phyloP scores from a whole-genome alignment of 2,888 invertebrate species.

The Omphaloscelis lunosa region DNA sequence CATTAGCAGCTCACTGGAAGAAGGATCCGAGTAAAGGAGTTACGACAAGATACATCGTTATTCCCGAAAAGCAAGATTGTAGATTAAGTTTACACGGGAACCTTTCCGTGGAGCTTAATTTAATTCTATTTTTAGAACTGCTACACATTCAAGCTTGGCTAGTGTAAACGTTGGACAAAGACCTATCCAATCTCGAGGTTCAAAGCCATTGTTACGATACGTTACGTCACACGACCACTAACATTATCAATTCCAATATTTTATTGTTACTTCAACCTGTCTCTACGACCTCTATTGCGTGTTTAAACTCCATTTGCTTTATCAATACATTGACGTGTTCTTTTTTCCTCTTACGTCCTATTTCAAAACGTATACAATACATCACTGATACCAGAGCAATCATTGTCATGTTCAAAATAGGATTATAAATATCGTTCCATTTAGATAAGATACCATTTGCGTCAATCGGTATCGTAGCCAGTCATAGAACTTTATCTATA shows the following conservation, averaged over 20 bases:
- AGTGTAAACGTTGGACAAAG: slow-evolving; percentile 16
- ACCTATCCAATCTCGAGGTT: slow-evolving; percentile 26
- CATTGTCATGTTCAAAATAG: slow-evolving; percentile 59
- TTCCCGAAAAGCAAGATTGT: not conserved
- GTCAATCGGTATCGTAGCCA: slow-evolving; percentile 58
- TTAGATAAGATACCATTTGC: slow-evolving; percentile 63
- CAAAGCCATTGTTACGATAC: slow-evolving; percentile 23
- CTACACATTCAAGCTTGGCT: slow-evolving; percentile 23
- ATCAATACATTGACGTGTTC: slow-evolving; percentile 53
- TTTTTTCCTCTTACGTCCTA: slow-evolving; percentile 44
- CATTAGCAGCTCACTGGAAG: not conserved
- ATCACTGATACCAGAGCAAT: slow-evolving; percentile 55
- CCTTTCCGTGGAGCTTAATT: slow-evolving; percentile 1
- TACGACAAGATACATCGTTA: not conserved
- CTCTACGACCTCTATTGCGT: slow-evolving; percentile 52
- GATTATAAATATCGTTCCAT: slow-evolving; percentile 53
- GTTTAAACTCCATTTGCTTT: slow-evolving; percentile 51
- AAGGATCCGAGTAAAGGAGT: not conserved
- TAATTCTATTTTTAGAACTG: slow-evolving; percentile 25
- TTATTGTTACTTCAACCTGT: slow-evolving; percentile 46
- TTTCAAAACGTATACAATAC: slow-evolving; percentile 52
- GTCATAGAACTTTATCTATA: slow-evolving; percentile 63
- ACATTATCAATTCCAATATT: slow-evolving; percentile 39
- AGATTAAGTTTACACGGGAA: not conserved
- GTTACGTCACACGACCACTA: slow-evolving; percentile 20